These are phyloP conservation scores for Nyctibius bracteatus DNA, from an alignment of 2,113 vertebrate species.

Conservation along the genomic window DNA sequence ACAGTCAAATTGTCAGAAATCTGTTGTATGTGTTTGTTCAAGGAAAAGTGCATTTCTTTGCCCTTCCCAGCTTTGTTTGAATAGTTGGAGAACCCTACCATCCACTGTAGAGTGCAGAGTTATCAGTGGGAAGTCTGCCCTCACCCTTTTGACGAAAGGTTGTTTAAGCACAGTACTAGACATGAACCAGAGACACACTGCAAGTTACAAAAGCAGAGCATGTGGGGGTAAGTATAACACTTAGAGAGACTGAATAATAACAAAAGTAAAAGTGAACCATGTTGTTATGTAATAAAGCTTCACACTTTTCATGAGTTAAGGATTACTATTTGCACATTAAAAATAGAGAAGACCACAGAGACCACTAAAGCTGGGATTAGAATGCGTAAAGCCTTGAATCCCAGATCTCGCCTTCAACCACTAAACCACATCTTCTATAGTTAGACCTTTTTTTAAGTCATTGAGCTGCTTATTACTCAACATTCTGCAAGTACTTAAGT, in stretches of 20 bases:
- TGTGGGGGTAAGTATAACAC: background rate
- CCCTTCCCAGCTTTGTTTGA: background rate
- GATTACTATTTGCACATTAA: slow-evolving; percentile 47
- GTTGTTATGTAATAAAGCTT: slow-evolving; percentile 45
- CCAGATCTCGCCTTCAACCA: slow-evolving; percentile 42
- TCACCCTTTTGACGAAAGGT: background rate
- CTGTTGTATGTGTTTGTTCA: background rate
- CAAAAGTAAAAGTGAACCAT: slow-evolving; percentile 48
- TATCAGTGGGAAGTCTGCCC: background rate
- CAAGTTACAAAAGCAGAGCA: slow-evolving; percentile 6
- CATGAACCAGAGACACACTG: background rate
- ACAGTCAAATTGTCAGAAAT: background rate
- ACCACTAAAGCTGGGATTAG: slow-evolving; percentile 54
- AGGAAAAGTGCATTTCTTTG: background rate
- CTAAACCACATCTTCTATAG: slow-evolving; percentile 58
- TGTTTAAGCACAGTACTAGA: background rate
- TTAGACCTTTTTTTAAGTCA: slow-evolving; percentile 17
- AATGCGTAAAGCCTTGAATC: background rate
- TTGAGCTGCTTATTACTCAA: slow-evolving; percentile 26
- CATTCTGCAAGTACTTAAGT: slow-evolving; percentile 24
- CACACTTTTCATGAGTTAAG: slow-evolving; percentile 28
- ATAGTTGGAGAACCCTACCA: background rate
- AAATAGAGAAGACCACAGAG: slow-evolving; percentile 58
- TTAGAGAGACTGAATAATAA: slow-evolving; percentile 33
- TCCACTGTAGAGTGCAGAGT: background rate